Evolutionary conservation across 2,888 invertebrate species (phyloP).

Genomic region (Orgyia antiqua): DNA sequence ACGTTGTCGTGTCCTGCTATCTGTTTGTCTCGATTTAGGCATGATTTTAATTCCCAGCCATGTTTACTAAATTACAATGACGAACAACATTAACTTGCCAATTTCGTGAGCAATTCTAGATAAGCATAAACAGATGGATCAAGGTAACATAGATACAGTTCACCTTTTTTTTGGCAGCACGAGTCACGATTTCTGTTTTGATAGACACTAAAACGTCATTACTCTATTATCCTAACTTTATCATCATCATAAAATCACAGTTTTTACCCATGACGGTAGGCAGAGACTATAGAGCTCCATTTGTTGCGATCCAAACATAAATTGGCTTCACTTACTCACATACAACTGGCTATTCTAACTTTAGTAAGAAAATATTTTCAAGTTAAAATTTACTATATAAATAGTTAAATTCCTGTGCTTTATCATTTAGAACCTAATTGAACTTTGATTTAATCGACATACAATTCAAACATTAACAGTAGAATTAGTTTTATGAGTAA

Average conservation of each 20-base stretch:
- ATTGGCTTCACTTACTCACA: too few relatives aligned
- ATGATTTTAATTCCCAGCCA: constrained; percentile 41
- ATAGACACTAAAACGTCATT: constrained; percentile 23
- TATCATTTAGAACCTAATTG: too few relatives aligned
- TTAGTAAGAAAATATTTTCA: too few relatives aligned
- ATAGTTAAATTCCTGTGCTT: too few relatives aligned
- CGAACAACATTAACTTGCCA: constrained; percentile 24
- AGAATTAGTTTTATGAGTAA: constrained; percentile 1
- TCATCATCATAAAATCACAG: too few relatives aligned
- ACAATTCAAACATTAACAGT: too few relatives aligned
- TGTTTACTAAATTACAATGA: constrained; percentile 34
- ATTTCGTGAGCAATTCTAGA: constrained; percentile 53
- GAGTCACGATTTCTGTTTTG: constrained; percentile 35
- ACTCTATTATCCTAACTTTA: constrained; percentile 8
- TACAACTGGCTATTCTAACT: too few relatives aligned
- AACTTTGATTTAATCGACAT: too few relatives aligned
- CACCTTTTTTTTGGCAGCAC: constrained; percentile 22
- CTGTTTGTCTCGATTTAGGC: constrained; percentile 41
- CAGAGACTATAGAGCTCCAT: too few relatives aligned
- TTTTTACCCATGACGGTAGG: too few relatives aligned
- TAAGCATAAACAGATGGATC: constrained; percentile 50
- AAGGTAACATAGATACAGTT: constrained; percentile 40
- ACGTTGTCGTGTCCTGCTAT: constrained; percentile 38
- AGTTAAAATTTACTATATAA: too few relatives aligned
- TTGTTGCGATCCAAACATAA: too few relatives aligned